Evolutionary conservation across 1,140 invertebrate species (phyloP).

Genomic region (Cheumatopsyche charites): DNA sequence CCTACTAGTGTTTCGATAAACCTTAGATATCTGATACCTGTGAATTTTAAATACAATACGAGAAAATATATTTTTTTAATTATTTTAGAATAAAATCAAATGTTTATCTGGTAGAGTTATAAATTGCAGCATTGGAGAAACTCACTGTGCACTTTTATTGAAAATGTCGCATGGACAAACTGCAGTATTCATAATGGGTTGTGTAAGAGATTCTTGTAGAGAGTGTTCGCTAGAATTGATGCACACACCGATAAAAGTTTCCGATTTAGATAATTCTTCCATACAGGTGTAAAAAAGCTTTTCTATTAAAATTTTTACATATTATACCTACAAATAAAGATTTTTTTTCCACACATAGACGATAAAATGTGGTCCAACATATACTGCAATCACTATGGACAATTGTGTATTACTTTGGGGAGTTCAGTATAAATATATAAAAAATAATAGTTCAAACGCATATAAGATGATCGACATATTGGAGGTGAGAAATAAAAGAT

Average conservation of each 20-base stretch:
- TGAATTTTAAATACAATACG: too few relatives aligned
- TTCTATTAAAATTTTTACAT: too few relatives aligned
- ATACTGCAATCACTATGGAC: constrained; percentile 69
- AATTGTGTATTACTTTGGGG: constrained; percentile 77
- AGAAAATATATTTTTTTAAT: too few relatives aligned
- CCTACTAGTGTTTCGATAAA: not conserved
- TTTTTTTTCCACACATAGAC: constrained; percentile 58
- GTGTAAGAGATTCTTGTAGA: constrained; percentile 44
- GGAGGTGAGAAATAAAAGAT: not conserved
- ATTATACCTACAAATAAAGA: too few relatives aligned
- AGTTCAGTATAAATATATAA: constrained; percentile 51
- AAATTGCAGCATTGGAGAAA: constrained; percentile 38
- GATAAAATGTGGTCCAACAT: constrained; percentile 70
- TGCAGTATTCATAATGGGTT: constrained; percentile 50
- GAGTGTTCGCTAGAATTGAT: constrained; percentile 46
- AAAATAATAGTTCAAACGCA: not conserved
- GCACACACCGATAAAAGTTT: constrained; percentile 61
- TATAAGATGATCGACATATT: not conserved
- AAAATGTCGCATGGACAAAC: constrained; percentile 21
- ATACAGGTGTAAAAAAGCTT: constrained; percentile 60
- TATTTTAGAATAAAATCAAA: constrained; percentile 18
- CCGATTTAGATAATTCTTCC: constrained; percentile 60
- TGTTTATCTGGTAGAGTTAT: constrained; percentile 30
- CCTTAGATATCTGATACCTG: too few relatives aligned
- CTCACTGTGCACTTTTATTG: constrained; percentile 44